Percentiles rank a stretch among this genome's conserved stretches.
Conservation (phyloP, 2,113 vertebrate genomes). For the Cyphomyrus discorhynchus region DNA sequence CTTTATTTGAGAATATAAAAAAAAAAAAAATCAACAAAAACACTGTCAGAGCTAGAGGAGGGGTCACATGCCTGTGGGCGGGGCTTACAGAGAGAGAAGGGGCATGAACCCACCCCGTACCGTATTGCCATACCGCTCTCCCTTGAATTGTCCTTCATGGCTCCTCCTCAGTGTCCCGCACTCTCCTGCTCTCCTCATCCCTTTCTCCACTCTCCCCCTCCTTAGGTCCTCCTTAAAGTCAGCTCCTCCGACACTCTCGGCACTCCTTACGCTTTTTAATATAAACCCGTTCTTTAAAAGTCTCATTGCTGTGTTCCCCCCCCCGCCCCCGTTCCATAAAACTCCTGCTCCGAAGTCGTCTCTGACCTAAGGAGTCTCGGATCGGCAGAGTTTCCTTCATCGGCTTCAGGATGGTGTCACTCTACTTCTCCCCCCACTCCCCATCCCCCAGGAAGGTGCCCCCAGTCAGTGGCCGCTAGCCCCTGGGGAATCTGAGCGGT, state of each 20-base stretch:
- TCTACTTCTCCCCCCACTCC: neutral
- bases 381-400: neutral
- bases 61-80: neutral
- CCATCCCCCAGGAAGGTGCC: neutral
- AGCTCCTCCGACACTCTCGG: neutral
- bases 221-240: neutral
- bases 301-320: neutral
- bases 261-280: neutral
- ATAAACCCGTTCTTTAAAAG: neutral
- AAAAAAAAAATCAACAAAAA: slow-evolving; percentile 3
- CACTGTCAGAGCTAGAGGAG: neutral
- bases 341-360: neutral
- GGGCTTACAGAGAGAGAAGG: neutral
- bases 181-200: neutral
- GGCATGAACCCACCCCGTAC: neutral
- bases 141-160: neutral
- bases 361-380: neutral
- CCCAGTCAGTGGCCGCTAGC: slow-evolving; percentile 21
- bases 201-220: neutral
- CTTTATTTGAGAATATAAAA: slow-evolving; percentile 16
- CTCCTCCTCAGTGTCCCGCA: neutral
- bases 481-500: slow-evolving; percentile 21
- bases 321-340: neutral
- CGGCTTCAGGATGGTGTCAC: neutral
- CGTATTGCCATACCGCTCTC: neutral